Evolutionary conservation across 2,888 invertebrate genomes (phyloP).

Genomic region (Diabrotica balteata): DNA sequence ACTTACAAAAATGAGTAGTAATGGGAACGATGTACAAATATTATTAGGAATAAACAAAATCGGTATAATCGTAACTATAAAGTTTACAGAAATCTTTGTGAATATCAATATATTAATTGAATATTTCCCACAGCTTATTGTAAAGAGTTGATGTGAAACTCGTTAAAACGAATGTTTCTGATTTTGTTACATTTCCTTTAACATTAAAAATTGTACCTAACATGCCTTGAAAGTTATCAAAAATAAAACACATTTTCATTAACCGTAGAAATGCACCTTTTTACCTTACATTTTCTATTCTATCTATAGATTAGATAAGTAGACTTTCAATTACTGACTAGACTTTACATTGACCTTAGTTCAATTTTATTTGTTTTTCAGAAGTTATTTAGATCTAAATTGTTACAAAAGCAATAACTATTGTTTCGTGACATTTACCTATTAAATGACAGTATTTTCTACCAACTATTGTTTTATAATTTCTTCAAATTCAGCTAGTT

Average conservation of each 20-base stretch:
- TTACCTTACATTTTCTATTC: constrained; percentile 11
- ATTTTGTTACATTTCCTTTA: too few species aligned
- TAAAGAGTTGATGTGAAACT: too few species aligned
- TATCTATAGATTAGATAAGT: constrained; percentile 18
- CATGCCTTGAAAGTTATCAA: neutral
- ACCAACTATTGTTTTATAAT: constrained; percentile 7
- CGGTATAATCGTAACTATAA: neutral
- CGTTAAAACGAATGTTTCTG: too few species aligned
- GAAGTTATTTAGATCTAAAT: constrained; percentile 6
- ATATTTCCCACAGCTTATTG: too few species aligned
- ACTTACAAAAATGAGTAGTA: too few species aligned
- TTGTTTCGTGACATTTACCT: constrained; percentile 17
- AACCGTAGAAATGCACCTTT: constrained; percentile 17
- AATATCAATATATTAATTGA: too few species aligned
- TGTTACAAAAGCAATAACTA: constrained; percentile 24
- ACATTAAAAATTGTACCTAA: too few species aligned
- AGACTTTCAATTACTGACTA: constrained; percentile 12
- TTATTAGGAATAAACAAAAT: too few species aligned
- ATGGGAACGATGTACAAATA: too few species aligned
- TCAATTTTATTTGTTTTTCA: constrained; percentile 18
- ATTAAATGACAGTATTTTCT: constrained; percentile 21
- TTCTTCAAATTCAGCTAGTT: constrained; percentile 9
- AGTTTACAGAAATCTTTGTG: too few species aligned
- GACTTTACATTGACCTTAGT: constrained; percentile 6
- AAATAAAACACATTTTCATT: constrained; percentile 6